phyloP scores from a whole-genome alignment of 1,140 invertebrate genomes.

The Drosophila virilis region DNA sequence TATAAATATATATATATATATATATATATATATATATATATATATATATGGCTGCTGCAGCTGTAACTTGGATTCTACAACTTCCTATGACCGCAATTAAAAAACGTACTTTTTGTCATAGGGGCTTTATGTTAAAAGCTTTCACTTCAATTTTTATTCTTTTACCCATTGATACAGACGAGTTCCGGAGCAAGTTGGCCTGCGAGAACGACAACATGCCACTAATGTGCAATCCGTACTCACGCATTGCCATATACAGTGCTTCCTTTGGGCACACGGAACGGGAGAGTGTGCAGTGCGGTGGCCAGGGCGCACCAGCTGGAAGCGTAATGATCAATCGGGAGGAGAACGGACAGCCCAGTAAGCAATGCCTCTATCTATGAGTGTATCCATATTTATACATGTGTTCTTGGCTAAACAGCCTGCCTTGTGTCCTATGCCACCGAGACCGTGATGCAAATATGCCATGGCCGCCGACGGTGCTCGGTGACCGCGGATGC shows the following conservation, averaged over 20 bases:
- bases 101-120: conserved; percentile 17
- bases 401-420: conserved; percentile 78
- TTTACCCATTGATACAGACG: conserved; percentile 87
- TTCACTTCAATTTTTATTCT: conserved; percentile 11
- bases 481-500: conserved; percentile 92
- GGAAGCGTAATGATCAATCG: conserved; percentile 91
- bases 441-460: conserved; percentile 93
- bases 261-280: conserved; percentile 94
- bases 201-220: conserved; percentile 95
- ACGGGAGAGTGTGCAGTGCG: conserved; percentile 93
- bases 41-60: background rate
- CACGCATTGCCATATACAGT: conserved; percentile 94
- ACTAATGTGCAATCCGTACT: conserved; percentile 91
- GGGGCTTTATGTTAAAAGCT: conserved; percentile 25
- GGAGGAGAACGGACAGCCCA: conserved; percentile 90
- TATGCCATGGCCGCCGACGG: conserved; percentile 93
- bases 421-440: conserved; percentile 94
- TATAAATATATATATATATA: too few species aligned
- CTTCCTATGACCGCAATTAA: conserved; percentile 37
- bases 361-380: conserved; percentile 42
- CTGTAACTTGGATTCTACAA: conserved; percentile 1
- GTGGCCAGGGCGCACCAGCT: conserved; percentile 85
- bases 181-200: conserved; percentile 94
- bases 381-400: background rate
- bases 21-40: too few species aligned